Evolutionary conservation across 2,797 vertebrate genomes (phyloP).

Genomic region (Coregonus ussuriensis): DNA sequence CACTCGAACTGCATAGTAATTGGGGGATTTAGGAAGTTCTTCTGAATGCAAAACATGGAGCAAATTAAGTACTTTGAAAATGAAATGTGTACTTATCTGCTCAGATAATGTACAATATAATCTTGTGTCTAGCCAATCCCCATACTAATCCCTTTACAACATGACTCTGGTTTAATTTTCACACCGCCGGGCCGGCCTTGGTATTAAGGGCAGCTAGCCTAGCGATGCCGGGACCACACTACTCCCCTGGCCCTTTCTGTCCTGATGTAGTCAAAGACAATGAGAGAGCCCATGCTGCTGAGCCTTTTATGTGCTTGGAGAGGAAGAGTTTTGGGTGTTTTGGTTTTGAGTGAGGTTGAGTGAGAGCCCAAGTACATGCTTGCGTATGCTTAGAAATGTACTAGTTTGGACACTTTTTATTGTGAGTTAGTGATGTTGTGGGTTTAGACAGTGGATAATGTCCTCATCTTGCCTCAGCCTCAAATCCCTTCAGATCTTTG

Average conservation of each 20-base stretch:
- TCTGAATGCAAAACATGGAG: conserved; percentile 45
- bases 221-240: conserved; percentile 4
- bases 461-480: too few species aligned
- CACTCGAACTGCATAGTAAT: conserved; percentile 44
- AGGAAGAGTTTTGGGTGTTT: too few species aligned
- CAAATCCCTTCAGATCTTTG: too few species aligned
- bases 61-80: conserved; percentile 57
- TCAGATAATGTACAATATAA: conserved; percentile 58
- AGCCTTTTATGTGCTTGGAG: too few species aligned
- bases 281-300: too few species aligned
- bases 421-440: not conserved
- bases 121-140: conserved; percentile 38
- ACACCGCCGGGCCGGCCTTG: conserved; percentile 6
- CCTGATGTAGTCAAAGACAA: not conserved
- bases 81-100: conserved; percentile 32
- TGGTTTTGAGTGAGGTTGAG: too few species aligned
- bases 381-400: not conserved
- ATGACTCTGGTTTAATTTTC: conserved; percentile 44
- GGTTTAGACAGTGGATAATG: too few species aligned
- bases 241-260: conserved; percentile 4
- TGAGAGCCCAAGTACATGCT: not conserved
- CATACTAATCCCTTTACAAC: conserved; percentile 58
- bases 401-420: not conserved
- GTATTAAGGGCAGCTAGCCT: conserved; percentile 32
- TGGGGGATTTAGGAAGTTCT: conserved; percentile 56